phyloP scores from a whole-genome alignment of 2,113 vertebrate species.

The Vidua macroura region DNA sequence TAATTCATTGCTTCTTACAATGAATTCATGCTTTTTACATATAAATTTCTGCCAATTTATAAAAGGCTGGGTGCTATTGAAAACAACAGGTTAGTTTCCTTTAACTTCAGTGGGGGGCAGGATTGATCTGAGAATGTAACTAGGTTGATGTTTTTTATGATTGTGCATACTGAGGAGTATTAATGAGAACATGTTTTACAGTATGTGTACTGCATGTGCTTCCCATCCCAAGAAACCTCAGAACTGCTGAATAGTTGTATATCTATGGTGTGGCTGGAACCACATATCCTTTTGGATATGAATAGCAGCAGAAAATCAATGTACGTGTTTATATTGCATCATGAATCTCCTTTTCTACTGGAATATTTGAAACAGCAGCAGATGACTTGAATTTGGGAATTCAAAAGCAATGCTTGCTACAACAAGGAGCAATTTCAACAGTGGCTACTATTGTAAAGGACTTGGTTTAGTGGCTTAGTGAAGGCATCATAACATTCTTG shows the following conservation, averaged over 20 bases:
- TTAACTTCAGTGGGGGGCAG: slow-evolving; percentile 36
- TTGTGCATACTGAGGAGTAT: slow-evolving; percentile 22
- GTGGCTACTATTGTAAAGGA: not conserved
- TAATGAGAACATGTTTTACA: slow-evolving; percentile 40
- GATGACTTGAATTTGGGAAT: slow-evolving; percentile 17
- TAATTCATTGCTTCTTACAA: slow-evolving; percentile 3
- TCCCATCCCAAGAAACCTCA: not conserved
- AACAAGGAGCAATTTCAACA: not conserved
- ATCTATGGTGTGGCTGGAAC: not conserved
- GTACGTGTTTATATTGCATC: not conserved
- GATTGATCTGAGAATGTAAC: slow-evolving; percentile 30
- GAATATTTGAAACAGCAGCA: slow-evolving; percentile 15
- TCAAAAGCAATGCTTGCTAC: not conserved
- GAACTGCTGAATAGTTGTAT: not conserved
- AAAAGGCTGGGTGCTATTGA: slow-evolving; percentile 12
- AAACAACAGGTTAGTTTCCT: slow-evolving; percentile 41
- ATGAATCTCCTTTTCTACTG: slow-evolving; percentile 28
- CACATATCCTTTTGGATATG: not conserved
- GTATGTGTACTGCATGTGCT: not conserved
- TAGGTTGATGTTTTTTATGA: slow-evolving; percentile 28
- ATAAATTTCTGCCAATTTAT: slow-evolving; percentile 30
- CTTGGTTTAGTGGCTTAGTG: not conserved
- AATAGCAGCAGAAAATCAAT: slow-evolving; percentile 31
- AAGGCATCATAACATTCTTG: not conserved
- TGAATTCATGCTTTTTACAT: not conserved